A percentile compares a stretch with the other conserved stretches of the same genome.
phyloP scores from a whole-genome alignment of 2,888 invertebrate genomes.

The Trisateles emortualis region DNA sequence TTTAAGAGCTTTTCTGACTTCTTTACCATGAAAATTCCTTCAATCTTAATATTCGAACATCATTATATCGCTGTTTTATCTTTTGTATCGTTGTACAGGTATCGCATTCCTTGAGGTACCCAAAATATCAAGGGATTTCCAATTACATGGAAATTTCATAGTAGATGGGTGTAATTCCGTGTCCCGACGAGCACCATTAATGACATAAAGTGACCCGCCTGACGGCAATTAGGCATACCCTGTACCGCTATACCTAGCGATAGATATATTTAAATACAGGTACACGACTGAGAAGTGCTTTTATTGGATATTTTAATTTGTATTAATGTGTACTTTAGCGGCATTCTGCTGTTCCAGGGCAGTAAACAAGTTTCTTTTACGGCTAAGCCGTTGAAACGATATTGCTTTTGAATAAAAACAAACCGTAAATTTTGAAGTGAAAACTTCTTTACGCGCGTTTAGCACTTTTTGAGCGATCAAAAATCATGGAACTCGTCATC shows the following conservation, averaged over 20 bases:
- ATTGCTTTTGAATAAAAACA: too few relatives aligned
- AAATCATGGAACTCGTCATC: too few relatives aligned
- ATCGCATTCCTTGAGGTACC: constrained; percentile 14
- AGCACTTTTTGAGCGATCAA: too few relatives aligned
- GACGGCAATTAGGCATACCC: constrained; percentile 37
- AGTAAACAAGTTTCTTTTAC: too few relatives aligned
- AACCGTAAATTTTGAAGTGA: too few relatives aligned
- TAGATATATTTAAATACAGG: constrained; percentile 11
- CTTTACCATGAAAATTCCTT: too few relatives aligned
- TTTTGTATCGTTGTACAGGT: neutral
- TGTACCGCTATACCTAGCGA: constrained; percentile 17
- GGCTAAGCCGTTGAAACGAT: too few relatives aligned
- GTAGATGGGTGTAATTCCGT: constrained; percentile 52
- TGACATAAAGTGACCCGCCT: constrained; percentile 58
- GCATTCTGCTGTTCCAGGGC: too few relatives aligned
- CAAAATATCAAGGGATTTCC: constrained; percentile 57
- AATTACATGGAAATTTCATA: constrained; percentile 74
- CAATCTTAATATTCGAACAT: too few relatives aligned
- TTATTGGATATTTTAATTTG: neutral
- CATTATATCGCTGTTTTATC: too few relatives aligned
- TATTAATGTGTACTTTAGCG: neutral
- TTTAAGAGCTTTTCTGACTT: too few relatives aligned
- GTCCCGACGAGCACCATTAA: constrained; percentile 54
- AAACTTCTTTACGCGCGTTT: too few relatives aligned
- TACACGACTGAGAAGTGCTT: constrained; percentile 5